These are phyloP conservation scores for Bombus polaris DNA, from an alignment of 1,140 invertebrate species.

Conservation along the genomic window DNA sequence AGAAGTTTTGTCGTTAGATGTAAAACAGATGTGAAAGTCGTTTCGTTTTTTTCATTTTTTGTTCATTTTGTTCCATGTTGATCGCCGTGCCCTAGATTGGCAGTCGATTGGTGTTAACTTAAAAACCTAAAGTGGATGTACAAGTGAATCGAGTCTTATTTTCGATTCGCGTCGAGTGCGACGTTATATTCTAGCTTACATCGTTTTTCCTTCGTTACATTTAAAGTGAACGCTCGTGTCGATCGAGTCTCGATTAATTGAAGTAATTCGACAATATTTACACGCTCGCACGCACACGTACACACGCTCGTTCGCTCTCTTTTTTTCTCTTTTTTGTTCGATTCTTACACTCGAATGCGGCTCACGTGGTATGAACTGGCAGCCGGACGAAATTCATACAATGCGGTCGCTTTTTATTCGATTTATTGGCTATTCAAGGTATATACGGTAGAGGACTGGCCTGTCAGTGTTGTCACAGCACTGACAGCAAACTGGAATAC, in stretches of 20 bases:
- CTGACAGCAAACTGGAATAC: not conserved
- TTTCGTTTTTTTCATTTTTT: not conserved
- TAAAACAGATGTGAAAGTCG: slow-evolving; percentile 60
- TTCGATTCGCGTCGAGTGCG: not conserved
- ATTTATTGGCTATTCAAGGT: slow-evolving; percentile 46
- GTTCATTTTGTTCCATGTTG: slow-evolving; percentile 16
- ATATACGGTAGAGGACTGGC: too few species aligned
- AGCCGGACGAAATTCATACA: slow-evolving; percentile 48
- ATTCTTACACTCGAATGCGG: slow-evolving; percentile 9
- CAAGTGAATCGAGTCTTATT: slow-evolving; percentile 10
- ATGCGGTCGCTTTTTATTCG: slow-evolving; percentile 42
- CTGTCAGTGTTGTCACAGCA: not conserved
- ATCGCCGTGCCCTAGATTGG: slow-evolving; percentile 42
- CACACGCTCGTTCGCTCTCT: not conserved
- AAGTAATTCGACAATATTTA: slow-evolving; percentile 65
- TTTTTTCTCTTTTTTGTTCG: not conserved
- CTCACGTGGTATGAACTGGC: slow-evolving; percentile 54
- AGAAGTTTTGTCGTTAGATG: slow-evolving; percentile 40
- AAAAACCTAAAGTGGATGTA: slow-evolving; percentile 27
- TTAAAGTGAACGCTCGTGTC: slow-evolving; percentile 6
- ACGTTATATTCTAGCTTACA: slow-evolving; percentile 25
- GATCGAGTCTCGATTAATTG: slow-evolving; percentile 40
- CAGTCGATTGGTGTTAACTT: slow-evolving; percentile 36
- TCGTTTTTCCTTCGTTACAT: slow-evolving; percentile 8
- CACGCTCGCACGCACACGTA: slow-evolving; percentile 47